Evolutionary conservation across 2,113 vertebrate genomes (phyloP).

Genomic region (Arizona elegans): DNA sequence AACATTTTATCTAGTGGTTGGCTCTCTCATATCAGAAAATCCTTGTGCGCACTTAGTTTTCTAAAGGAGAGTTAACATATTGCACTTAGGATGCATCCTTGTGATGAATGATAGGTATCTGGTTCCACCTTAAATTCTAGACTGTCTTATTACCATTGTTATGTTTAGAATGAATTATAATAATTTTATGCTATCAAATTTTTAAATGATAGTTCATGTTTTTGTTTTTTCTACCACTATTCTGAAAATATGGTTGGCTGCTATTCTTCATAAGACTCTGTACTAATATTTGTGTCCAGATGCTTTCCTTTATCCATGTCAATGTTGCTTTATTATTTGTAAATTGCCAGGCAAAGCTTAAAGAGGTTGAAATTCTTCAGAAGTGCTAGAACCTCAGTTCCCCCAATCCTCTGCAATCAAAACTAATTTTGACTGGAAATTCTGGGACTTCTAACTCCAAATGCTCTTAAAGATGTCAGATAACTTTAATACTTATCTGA

Average conservation of each 20-base stretch:
- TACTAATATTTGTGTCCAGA: background rate
- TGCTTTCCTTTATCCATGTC: background rate
- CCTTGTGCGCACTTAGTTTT: background rate
- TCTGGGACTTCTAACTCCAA: background rate
- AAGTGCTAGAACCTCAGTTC: background rate
- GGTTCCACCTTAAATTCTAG: background rate
- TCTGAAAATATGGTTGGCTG: background rate
- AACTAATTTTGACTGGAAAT: background rate
- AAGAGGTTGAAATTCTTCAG: background rate
- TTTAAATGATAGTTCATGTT: background rate
- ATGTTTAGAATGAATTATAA: background rate
- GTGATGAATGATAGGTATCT: background rate
- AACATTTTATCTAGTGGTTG: conserved; percentile 35
- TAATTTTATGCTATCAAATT: background rate
- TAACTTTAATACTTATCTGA: background rate
- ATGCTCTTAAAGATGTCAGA: background rate
- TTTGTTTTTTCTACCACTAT: background rate
- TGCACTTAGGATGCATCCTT: background rate
- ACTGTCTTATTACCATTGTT: background rate
- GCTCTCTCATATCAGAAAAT: conserved; percentile 3
- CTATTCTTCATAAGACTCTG: background rate
- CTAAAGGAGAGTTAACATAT: background rate
- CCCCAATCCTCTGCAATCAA: background rate
- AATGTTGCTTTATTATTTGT: background rate
- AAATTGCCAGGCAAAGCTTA: background rate